Base-by-base conservation (phyloP, 2,888 invertebrate species). In the Dynastes hyllus region DNA sequence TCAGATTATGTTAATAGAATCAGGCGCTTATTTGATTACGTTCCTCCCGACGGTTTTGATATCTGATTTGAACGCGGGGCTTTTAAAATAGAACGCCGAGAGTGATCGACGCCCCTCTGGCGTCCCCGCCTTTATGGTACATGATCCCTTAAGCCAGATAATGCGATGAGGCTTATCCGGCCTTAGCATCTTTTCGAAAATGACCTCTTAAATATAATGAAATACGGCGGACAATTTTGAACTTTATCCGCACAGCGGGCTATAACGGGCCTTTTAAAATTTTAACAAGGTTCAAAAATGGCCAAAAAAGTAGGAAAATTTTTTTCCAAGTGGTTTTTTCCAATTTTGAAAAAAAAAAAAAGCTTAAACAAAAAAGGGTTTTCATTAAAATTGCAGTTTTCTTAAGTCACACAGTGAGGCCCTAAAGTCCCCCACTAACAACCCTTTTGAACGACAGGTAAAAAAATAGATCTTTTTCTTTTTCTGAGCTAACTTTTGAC, bases 21-120 rank as follows among this genome's bases (percentile, higher is more conserved):
- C 73, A 27, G 45, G 32, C 16, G 61, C 61, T 75, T 63, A 75
- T 75, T 61, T 50, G 61, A 75, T 75, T 75, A 61, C 73, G 73
- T 27, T 61, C 55, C 22, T 51, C 61, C 40, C 61, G 22, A 55
- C 16, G 58, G 32, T 61, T 61, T 63, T 61, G 16, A 61, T 45
- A 27, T 61, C 61, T 40, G 61, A 45, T 75, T 61, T 45, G 27
- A 45, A 13, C 9, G 73, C 6, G 27, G 45, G 8, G 5, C 40
- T 75, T 75, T 61, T 40, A 69, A 45, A 61, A 40, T 40, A 4
- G 5, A 40, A 32, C 9, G 55, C n/a, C 58, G n/a, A 16, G 67
- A 29, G 50, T 29, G 69, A 69, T 51, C 50, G 51, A 29, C 16
- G 11, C 11, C 13, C 40, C 5, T 11, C 9, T 6, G 9, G 1